Evolutionary conservation across 2,113 vertebrate genomes (phyloP), one percentile per base, ranked within the genome.

Genomic region (Petrocephalus microphthalmus): DNA sequence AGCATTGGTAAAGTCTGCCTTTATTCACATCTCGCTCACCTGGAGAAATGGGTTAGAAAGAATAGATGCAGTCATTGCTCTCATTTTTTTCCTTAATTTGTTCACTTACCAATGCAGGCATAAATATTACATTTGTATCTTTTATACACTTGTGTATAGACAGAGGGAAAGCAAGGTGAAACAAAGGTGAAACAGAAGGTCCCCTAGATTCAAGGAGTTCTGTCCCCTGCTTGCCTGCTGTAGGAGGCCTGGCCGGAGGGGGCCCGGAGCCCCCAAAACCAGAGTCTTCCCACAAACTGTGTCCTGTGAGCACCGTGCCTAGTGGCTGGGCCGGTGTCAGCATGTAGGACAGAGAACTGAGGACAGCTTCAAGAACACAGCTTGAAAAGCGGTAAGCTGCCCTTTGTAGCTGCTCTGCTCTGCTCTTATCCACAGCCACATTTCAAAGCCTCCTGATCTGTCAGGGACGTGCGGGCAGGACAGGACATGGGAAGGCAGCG

Each of bases 381-480:
- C 90, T 87, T 91, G 88, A 91, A 87, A 91, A 91, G 90, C 84
- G 90, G 60, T 84, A 88, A 85, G 60, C 15, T 88, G 87, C 88
- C 88, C 88, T 51, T 87, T 15, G 53, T 82, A 84, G 89, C 90
- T 25, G 25, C 87, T 91, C 88, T 89, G 88, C 89, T 92, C 91
- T n/a, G n/a, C n/a, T n/a, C n/a, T n/a, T n/a, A 91, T 54, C 53
- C 88, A 53, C 84, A 71, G 89, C 37, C 7, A 60, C 86, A 33
- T 90, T 84, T 91, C 56, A 64, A 84, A 89, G 84, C 87, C 20
- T 88, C 47, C 57, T 5, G 84, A 90, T 85, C 87, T 86, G 89
- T 91, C 91, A 90, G 37, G 53, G 53, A 51, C 13, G 42, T 29
- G 74, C 53, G 17, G 89, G 88, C 89, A 60, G 87, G 90, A 88